A percentile compares a stretch with the other conserved stretches of the same genome.
phyloP scores from a whole-genome alignment of 2,888 invertebrate genomes.

The Emmelina monodactyla region DNA sequence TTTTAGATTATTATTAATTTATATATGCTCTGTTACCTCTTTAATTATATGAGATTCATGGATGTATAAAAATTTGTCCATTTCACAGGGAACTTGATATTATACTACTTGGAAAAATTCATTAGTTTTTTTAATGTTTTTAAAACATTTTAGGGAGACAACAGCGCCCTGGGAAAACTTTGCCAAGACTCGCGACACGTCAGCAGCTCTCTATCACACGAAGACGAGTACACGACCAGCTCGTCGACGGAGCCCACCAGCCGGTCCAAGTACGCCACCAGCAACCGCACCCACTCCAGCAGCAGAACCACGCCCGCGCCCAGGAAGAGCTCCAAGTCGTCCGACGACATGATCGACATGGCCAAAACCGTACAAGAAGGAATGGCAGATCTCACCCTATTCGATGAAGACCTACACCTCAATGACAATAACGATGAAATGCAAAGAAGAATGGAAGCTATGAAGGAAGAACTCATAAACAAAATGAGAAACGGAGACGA shows the following conservation, averaged over 20 bases:
- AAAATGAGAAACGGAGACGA: constrained; percentile 46
- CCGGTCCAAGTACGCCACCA: constrained; percentile 36
- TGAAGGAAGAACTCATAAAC: constrained; percentile 45
- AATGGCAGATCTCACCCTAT: constrained; percentile 54
- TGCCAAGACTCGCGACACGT: constrained; percentile 46
- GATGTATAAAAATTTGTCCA: too few species aligned
- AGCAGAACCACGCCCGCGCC: constrained; percentile 29
- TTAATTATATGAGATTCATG: neutral
- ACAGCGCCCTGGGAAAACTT: constrained; percentile 35
- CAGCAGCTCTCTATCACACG: constrained; percentile 44
- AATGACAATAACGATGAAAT: constrained; percentile 30
- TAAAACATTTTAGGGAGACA: constrained; percentile 33
- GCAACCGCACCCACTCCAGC: constrained; percentile 29
- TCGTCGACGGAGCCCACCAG: constrained; percentile 34
- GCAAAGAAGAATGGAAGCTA: constrained; percentile 40
- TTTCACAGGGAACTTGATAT: too few species aligned
- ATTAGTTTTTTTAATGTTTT: too few species aligned
- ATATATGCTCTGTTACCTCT: constrained; percentile 8
- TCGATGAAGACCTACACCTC: constrained; percentile 33
- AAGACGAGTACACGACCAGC: constrained; percentile 35
- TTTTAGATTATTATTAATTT: too few species aligned
- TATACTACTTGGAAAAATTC: too few species aligned
- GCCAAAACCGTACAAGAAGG: constrained; percentile 66
- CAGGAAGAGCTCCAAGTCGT: constrained; percentile 36
- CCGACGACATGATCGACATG: constrained; percentile 54